Base-by-base conservation (phyloP, 2,888 invertebrate species). In the Arrhopalites spinosus region DNA sequence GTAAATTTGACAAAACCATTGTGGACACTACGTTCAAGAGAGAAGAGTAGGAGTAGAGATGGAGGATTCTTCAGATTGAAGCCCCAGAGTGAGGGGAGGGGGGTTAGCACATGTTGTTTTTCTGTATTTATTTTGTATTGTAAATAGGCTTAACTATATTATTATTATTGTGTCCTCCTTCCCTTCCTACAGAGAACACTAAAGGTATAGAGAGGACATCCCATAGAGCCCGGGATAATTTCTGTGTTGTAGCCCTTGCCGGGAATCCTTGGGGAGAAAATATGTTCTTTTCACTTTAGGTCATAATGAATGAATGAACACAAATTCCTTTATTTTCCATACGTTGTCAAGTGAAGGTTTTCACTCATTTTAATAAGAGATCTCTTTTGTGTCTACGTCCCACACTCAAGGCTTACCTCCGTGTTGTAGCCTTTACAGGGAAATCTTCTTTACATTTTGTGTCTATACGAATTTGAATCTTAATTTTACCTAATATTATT, bases 101-200 rank as follows among this genome's bases (percentile, higher is more conserved):
- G 50, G 5, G 25, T 25, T 27, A 59, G 25, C 20, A 59, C 59
- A 59, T 59, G 23, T 59, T 59, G 59, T 59, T 59, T 59, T 59
- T 50, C 50, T 50, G 50, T 50, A 50, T 50, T 50, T 50, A n/a
- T n/a, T 50, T n/a, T n/a, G n/a, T n/a, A n/a, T n/a, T 50, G 50
- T 15, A 50, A 15, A 45, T 11, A 45, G 7, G 7, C 50, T 50
- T 2, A n/a, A 3, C 17, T 50, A 50, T n/a, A 50, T 50, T 36
- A 36, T 36, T 36, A 11, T 36, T 36, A 11, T 36, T 11, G 5
- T 36, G 11, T 36, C 50, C n/a, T n/a, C n/a, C 50, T 50, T 15
- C n/a, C 17, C n/a, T 15, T 50, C 50, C n/a, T n/a, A 8, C n/a
- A n/a, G n/a, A n/a, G n/a, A n/a, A n/a, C 50, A 13, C 15, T 50